Percentiles rank a stretch among this genome's conserved stretches.
phyloP scores from a whole-genome alignment of 2,888 invertebrate genomes.

The Melanostoma mellinum region DNA sequence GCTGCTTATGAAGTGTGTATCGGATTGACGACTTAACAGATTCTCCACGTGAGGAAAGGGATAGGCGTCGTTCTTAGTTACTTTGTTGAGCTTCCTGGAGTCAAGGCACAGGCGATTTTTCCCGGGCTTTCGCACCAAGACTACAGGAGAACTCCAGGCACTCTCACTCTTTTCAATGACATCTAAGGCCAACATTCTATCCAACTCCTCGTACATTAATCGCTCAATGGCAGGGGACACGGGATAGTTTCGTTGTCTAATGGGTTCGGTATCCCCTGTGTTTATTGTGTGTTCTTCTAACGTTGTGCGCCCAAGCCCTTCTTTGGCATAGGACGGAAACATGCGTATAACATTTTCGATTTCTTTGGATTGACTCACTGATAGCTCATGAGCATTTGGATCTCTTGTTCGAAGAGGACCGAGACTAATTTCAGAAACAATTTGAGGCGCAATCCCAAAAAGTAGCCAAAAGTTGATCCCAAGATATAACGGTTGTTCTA shows the following conservation, averaged over 20 bases:
- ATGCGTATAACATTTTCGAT: too few species aligned
- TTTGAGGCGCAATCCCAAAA: conserved; percentile 2
- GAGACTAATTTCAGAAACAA: neutral
- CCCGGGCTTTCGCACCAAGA: too few species aligned
- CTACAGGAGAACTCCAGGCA: conserved; percentile 75
- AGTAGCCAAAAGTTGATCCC: conserved; percentile 13
- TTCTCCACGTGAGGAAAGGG: conserved; percentile 31
- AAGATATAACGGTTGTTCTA: too few species aligned
- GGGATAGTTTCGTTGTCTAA: conserved; percentile 51
- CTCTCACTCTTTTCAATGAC: conserved; percentile 75
- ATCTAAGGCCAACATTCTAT: conserved; percentile 74
- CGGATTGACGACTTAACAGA: conserved; percentile 70
- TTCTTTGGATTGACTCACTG: too few species aligned
- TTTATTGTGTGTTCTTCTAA: conserved; percentile 18
- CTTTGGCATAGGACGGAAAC: too few species aligned
- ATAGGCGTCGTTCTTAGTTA: too few species aligned
- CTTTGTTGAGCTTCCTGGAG: too few species aligned
- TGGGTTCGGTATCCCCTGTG: conserved; percentile 5
- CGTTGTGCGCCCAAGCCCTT: conserved; percentile 27
- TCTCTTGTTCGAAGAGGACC: too few species aligned
- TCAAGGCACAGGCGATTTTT: too few species aligned
- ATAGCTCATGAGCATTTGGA: too few species aligned
- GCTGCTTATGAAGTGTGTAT: conserved; percentile 22
- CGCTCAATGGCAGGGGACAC: conserved; percentile 41
- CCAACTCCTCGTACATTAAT: conserved; percentile 71